Evolutionary conservation across 2,888 invertebrate genomes (phyloP).

Genomic region (Catocala nupta): DNA sequence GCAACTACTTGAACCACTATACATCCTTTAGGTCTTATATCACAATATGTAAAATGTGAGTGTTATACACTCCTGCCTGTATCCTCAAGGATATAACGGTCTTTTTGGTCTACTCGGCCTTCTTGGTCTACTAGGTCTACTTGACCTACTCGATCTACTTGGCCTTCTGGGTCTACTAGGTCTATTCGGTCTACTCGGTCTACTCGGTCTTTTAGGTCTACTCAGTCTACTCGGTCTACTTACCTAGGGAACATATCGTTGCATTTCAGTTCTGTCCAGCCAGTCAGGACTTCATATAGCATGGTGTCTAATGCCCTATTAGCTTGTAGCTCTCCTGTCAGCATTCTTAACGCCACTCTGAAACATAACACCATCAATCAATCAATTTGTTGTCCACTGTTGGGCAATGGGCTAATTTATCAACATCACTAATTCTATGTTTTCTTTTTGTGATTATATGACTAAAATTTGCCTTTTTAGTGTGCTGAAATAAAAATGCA

Average conservation of each 20-base stretch:
- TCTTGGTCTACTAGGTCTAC: not conserved
- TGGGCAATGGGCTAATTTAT: too few species aligned
- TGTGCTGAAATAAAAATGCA: too few species aligned
- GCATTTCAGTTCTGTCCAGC: constrained; percentile 82
- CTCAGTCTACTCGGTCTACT: constrained; percentile 1
- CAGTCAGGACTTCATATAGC: constrained; percentile 79
- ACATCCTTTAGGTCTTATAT: too few species aligned
- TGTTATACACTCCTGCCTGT: too few species aligned
- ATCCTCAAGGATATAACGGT: too few species aligned
- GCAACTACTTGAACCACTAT: too few species aligned
- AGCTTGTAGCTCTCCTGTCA: constrained; percentile 81
- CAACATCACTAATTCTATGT: too few species aligned
- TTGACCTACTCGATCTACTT: not conserved
- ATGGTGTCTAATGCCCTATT: constrained; percentile 82
- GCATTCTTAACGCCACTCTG: constrained; percentile 84
- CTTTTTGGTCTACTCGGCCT: not conserved
- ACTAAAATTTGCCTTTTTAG: too few species aligned
- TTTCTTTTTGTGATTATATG: too few species aligned
- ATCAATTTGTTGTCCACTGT: too few species aligned
- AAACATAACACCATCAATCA: constrained; percentile 18
- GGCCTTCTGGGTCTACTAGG: not conserved
- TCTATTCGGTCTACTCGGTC: not conserved
- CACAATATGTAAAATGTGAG: too few species aligned
- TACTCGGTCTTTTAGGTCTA: too few species aligned
- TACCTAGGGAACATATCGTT: constrained; percentile 84